Conservation (phyloP, 2,113 vertebrate species). For the Puma concolor region DNA sequence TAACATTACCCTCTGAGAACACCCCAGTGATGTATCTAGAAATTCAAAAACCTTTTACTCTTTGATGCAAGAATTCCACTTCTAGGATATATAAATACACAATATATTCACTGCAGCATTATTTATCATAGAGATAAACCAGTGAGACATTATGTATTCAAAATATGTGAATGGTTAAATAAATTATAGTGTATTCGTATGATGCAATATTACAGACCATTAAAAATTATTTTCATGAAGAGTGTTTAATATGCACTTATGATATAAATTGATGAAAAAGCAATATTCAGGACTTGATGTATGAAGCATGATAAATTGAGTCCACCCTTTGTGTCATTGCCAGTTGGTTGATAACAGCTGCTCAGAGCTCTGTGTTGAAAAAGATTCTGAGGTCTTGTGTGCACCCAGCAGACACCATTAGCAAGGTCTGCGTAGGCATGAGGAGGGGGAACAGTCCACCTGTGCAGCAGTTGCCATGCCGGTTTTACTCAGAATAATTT, state of each 20-base stretch:
- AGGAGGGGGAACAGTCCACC: not conserved
- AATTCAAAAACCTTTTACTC: not conserved
- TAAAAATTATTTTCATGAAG: constrained; percentile 14
- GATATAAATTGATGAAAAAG: not conserved
- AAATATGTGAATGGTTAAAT: not conserved
- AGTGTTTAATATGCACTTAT: not conserved
- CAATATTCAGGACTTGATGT: not conserved
- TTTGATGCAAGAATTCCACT: not conserved
- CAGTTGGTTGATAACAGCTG: not conserved
- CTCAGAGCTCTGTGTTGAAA: not conserved
- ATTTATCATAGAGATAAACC: constrained; percentile 18
- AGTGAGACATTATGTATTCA: not conserved
- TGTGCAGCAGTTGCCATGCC: not conserved
- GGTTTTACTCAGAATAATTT: not conserved
- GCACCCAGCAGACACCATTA: not conserved
- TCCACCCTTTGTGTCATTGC: not conserved
- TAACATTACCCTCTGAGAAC: not conserved
- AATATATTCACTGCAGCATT: not conserved
- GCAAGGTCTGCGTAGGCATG: not conserved
- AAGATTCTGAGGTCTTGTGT: not conserved
- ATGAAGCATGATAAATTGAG: not conserved
- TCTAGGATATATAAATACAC: not conserved
- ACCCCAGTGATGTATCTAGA: not conserved
- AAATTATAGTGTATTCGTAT: not conserved
- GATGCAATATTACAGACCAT: not conserved